Evolutionary conservation across 92 coral and sea anemone species (phyloP), one percentile per base, ranked within the genome.

Genomic region (Parazoanthus atlanticus): DNA sequence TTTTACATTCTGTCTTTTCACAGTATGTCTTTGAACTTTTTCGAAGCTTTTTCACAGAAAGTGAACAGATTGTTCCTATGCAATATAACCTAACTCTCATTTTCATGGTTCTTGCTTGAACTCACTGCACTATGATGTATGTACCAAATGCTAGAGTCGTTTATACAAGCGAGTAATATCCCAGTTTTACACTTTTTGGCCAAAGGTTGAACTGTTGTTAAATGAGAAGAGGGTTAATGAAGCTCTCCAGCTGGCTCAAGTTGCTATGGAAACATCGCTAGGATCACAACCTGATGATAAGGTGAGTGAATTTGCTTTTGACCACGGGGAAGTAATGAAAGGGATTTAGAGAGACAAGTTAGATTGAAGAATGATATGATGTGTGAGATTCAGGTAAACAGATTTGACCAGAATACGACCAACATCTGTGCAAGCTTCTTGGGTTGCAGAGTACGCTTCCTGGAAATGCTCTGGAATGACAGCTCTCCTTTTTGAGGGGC

Each of bases 171-270:
- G 10, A 52, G 58, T 61, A 19, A 61, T 61, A 8, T 47, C 6
- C 7, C n/a, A 49, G 25, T 32, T n/a, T 21, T 43, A 78, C 52
- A 13, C 7, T 43, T 34, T 90, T 91, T 64, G 80, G 23, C 7
- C 43, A 36, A 61, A 97, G 99, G 92, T 97, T 89, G 96, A 92
- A 84, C 91, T 90, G 95, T 90, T 97, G 91, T 83, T 97, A 52
- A 91, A 86, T 81, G 93, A 94, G 69, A 97, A 94, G 85, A 95
- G 94, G 78, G 96, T 97, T 52, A 88, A 91, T 43, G 99, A 97
- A 88, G 98, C 99, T 31, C 91, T 97, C 31, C 97, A 97, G 78
- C 93, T 97, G 30, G 99, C 99, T 29, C 98, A 95, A 49, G 95
- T 97, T 92, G 98, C 99, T 86, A 94, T 97, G 95, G 98, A 97